Evolutionary conservation across 2,113 vertebrate genomes (phyloP), one percentile per base, ranked within the genome.

Genomic region (Phylloscopus trochilus): DNA sequence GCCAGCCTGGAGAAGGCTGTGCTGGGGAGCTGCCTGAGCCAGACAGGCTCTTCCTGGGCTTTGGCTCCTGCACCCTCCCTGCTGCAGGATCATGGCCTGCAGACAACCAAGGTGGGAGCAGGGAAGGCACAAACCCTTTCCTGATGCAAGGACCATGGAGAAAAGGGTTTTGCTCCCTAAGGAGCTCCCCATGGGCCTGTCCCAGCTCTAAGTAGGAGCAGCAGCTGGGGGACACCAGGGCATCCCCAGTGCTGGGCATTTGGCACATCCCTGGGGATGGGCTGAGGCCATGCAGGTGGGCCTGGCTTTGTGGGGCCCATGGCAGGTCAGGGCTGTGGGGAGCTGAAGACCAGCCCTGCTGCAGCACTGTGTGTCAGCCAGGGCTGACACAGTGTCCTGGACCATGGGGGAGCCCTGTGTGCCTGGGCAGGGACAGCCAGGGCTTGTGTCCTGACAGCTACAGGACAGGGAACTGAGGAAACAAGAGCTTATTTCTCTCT

Each of bases 221-320:
- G 33, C 35, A 77, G 58, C 33, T 6, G 6, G 26, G 51, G 16
- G 30, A 26, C 16, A 43, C 7, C 4, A 10, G 39, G n/a, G 27
- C 46, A 87, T 39, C 22, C 55, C n/a, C 44, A 41, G 44, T 0
- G 0, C 7, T 0, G 1, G 37, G 35, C 9, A 26, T 14, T 33
- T 17, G 30, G 31, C 22, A 44, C 35, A 30, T 76, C 52, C 21
- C 18, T 21, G 28, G 23, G 39, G 15, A 26, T 7, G 17, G n/a
- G 33, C 28, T 14, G 7, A 53, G 52, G 22, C 13, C 7, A 4
- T 1, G 0, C 1, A 2, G 26, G 27, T 55, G 39, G 23, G 9
- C 20, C n/a, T 7, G 14, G 47, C 17, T 74, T 7, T 1, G 26
- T 3, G 9, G 39, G 15, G 15, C 8, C 30, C 13, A 3, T 6